Evolutionary conservation across 1,140 invertebrate genomes (phyloP), one percentile per base, ranked within the genome.

Genomic region (Helicoverpa zea): DNA sequence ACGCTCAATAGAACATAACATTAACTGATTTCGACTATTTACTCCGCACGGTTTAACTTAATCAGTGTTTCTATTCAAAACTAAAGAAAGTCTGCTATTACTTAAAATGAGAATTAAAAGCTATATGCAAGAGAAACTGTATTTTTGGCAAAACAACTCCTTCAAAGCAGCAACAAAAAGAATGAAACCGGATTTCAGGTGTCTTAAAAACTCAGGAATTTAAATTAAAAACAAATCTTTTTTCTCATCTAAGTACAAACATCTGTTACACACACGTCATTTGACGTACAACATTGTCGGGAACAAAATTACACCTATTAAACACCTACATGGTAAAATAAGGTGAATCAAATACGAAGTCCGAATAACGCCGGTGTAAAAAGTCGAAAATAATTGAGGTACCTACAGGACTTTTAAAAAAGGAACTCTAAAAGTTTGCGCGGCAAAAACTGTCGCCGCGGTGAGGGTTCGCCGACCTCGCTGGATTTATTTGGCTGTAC

Each of bases 361-460:
- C 64, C 29, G 30, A 77, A 77, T 77, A 77, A 54, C 49, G 29
- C 52, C n/a, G 16, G 76, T 79, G 76, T 79, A 79, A 79, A 78
- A 79, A 79, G 51, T 79, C 64, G 87, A 89, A 87, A 93, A 93
- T 94, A 93, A 94, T 93, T 93, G 92, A 89, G 87, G 83, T 85
- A 83, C 76, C 54, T 74, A 80, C 63, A 76, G 81, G 59, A 81
- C 79, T 73, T 87, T 87, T 89, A 89, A 93, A 94, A 94, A 94
- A 94, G 89, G 86, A 93, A 83, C 83, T 90, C 87, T 91, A 94
- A 91, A 91, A 91, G 83, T 84, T 85, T 82, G 58, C 75, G 35
- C 82, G 59, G 87, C 91, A 94, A 94, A 94, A 94, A 94, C 87
- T 93, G 89, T 92, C 89, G 91, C 86, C 81, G 84, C 64, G 74